Evolutionary conservation across 2,113 vertebrate species (phyloP), one percentile per base, ranked within the genome.

Genomic region (Planiliza haematocheilus): DNA sequence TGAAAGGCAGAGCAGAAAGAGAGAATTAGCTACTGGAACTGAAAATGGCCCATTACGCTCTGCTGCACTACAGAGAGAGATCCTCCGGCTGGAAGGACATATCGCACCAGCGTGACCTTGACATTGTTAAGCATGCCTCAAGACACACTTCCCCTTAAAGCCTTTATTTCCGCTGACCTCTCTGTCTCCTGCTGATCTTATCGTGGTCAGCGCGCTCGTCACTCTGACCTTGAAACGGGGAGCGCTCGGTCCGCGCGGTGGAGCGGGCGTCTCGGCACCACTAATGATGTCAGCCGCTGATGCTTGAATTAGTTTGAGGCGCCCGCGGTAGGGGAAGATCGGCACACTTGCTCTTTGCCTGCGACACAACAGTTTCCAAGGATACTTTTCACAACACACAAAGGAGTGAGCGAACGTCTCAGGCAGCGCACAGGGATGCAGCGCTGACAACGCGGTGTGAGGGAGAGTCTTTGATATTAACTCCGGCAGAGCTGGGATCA

Each of bases 311-410:
- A 30, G 71, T 70, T 74, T 48, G 49, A 86, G 52, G 83, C 63
- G 38, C 77, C 61, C 30, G 46, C 62, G 65, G 24, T 30, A 30
- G 24, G 16, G 21, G 52, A 57, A 68, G 75, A 88, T 85, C 79
- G 69, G 79, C 63, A 68, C 66, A 75, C 74, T 76, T 68, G 63
- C 62, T 62, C 65, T 77, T 71, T 61, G 50, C 45, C 51, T 70
- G 66, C 58, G 11, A 82, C 82, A 82, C 78, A 81, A 80, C 74
- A 81, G 88, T 86, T 91, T 88, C 89, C 87, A 83, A 86, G 85
- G 85, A 84, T 81, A 86, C 83, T 83, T 89, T 89, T 83, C 67
- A 85, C 45, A 55, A 53, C 49, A 43, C 49, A 79, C 80, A 81
- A 86, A 86, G 69, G 53, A 77, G 57, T 42, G 55, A 69, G 67